Evolutionary conservation across 2,113 vertebrate genomes (phyloP).

Genomic region (Rhegmatorhina hoffmannsi): DNA sequence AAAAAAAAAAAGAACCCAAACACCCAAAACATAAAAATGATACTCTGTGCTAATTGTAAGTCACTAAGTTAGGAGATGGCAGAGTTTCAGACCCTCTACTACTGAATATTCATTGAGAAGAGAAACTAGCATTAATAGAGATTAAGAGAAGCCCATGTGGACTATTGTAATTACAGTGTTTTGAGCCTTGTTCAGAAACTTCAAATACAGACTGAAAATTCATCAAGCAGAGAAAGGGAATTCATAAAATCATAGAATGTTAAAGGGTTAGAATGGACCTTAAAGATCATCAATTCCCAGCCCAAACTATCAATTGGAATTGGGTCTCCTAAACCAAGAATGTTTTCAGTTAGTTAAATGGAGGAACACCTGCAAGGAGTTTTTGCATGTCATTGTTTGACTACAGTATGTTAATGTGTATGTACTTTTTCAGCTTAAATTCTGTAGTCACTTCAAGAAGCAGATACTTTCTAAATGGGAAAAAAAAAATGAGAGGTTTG

Average conservation of each 20-base stretch:
- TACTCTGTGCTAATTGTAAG: background rate
- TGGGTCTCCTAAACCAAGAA: background rate
- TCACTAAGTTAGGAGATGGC: background rate
- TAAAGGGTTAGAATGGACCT: background rate
- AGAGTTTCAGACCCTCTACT: background rate
- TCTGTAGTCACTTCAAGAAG: background rate
- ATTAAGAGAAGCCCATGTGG: background rate
- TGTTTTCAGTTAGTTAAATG: background rate
- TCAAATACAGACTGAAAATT: background rate
- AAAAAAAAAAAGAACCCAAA: background rate
- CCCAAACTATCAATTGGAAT: background rate
- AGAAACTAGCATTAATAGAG: background rate
- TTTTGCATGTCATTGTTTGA: background rate
- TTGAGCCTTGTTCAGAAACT: background rate
- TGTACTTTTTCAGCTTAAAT: background rate
- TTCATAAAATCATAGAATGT: background rate
- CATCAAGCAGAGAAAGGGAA: background rate
- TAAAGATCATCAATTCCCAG: background rate
- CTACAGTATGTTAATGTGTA: background rate
- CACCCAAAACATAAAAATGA: background rate
- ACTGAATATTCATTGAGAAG: background rate
- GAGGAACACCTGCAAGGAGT: background rate
- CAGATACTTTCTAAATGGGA: background rate
- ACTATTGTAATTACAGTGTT: background rate
- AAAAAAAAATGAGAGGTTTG: background rate